Percentiles rank a stretch among this genome's conserved stretches.
phyloP scores from a whole-genome alignment of 2,888 invertebrate species.

The Pyrrhosoma nymphula region DNA sequence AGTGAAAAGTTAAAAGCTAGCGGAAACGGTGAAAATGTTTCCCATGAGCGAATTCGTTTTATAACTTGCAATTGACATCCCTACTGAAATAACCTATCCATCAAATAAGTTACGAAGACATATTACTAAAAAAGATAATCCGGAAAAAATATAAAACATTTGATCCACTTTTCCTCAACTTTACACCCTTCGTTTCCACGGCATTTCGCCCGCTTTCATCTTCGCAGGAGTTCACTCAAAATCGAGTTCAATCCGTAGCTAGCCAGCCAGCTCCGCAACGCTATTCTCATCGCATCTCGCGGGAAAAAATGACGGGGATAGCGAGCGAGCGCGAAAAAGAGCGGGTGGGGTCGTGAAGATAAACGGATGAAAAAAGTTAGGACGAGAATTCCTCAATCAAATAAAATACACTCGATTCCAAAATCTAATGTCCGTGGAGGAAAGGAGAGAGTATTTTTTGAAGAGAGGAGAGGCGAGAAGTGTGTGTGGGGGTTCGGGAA shows the following conservation, averaged over 20 bases:
- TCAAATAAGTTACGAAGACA: not conserved
- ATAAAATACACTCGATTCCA: constrained; percentile 44
- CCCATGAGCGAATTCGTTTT: too few relatives aligned
- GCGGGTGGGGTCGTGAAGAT: not conserved
- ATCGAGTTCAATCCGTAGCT: not conserved
- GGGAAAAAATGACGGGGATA: not conserved
- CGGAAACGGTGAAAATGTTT: too few relatives aligned
- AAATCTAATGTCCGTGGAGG: constrained; percentile 45
- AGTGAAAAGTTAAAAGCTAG: too few relatives aligned
- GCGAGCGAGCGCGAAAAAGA: not conserved
- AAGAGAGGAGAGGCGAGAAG: not conserved
- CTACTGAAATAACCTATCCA: not conserved
- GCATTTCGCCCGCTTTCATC: not conserved
- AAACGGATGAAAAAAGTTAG: constrained; percentile 22
- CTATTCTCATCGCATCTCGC: not conserved
- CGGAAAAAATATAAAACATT: not conserved
- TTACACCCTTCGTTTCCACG: not conserved
- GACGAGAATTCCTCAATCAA: constrained; percentile 53
- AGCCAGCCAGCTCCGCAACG: not conserved
- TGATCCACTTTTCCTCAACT: not conserved
- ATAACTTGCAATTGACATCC: too few relatives aligned
- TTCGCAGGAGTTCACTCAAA: not conserved
- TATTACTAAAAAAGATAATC: not conserved
- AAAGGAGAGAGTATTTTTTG: not conserved
- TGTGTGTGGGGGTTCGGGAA: not conserved